A percentile compares a stretch with the other conserved stretches of the same genome.
phyloP scores from a whole-genome alignment of 1,140 invertebrate species.

The Apolygus lucorum region DNA sequence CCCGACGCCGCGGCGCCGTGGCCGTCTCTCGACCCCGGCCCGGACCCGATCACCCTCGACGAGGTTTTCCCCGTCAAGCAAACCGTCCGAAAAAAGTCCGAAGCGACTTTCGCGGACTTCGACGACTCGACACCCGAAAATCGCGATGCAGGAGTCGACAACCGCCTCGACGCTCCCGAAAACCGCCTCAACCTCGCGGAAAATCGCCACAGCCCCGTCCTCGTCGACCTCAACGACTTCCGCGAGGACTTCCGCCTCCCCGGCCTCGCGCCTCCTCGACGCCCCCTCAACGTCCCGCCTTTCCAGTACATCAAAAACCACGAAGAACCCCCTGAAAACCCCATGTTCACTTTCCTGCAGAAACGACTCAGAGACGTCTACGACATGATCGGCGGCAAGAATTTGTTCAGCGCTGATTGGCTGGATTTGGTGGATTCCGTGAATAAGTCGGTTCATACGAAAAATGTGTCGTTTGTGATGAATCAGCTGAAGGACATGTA shows the following conservation, averaged over 20 bases:
- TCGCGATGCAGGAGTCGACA: conserved; percentile 10
- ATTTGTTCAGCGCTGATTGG: no score
- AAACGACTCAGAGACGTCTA: conserved; percentile 44
- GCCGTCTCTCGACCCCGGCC: background rate
- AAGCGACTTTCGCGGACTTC: conserved; percentile 4
- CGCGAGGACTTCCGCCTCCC: conserved; percentile 14
- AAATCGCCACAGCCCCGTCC: background rate
- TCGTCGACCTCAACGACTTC: conserved; percentile 4
- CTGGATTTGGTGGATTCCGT: conserved; percentile 35
- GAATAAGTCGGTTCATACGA: conserved; percentile 43
- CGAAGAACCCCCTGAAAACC: conserved; percentile 24
- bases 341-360: conserved; percentile 31
- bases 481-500: conserved; percentile 44
- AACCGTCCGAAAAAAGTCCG: conserved; percentile 9
- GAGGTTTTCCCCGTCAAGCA: conserved; percentile 14
- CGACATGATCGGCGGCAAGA: conserved; percentile 41
- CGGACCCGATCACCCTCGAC: conserved; percentile 15
- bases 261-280: conserved; percentile 3
- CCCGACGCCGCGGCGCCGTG: background rate
- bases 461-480: conserved; percentile 42
- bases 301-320: conserved; percentile 21
- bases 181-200: background rate
- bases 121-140: background rate
- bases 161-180: background rate
- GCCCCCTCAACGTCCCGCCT: conserved; percentile 13